Evolutionary conservation across 2,113 vertebrate species (phyloP).

Genomic region (Phylloscopus whistleri): DNA sequence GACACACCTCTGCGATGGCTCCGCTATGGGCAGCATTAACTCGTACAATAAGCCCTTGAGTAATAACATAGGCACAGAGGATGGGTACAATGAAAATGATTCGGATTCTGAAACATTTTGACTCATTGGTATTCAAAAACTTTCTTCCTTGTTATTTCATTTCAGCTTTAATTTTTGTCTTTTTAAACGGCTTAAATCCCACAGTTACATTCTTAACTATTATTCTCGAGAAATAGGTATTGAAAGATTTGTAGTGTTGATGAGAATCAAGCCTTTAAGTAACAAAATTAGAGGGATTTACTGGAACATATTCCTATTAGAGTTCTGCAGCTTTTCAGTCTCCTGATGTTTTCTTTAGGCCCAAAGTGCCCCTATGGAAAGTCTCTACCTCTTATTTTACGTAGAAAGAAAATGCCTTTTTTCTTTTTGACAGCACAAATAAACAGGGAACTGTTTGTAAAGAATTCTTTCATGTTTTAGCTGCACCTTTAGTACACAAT

Average conservation of each 20-base stretch:
- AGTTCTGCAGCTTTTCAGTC: conserved; percentile 38
- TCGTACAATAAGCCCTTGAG: conserved; percentile 72
- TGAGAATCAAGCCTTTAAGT: conserved; percentile 6
- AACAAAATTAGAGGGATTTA: conserved; percentile 8
- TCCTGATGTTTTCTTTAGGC: conserved; percentile 51
- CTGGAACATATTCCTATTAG: neutral
- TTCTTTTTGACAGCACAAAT: conserved; percentile 61
- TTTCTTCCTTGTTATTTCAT: neutral
- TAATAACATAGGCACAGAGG: conserved; percentile 72
- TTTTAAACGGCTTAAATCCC: conserved; percentile 38
- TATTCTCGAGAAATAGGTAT: conserved; percentile 9
- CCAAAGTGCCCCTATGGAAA: conserved; percentile 65
- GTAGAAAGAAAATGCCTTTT: conserved; percentile 63
- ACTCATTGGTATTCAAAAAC: conserved; percentile 47
- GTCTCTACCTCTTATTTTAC: conserved; percentile 77
- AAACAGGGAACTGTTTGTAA: conserved; percentile 53
- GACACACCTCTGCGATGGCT: conserved; percentile 76
- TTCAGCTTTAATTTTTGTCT: neutral
- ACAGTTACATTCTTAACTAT: neutral
- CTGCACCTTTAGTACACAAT: conserved; percentile 38
- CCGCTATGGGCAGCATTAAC: conserved; percentile 76
- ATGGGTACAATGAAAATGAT: conserved; percentile 88
- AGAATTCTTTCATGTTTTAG: conserved; percentile 20
- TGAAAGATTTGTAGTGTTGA: neutral
- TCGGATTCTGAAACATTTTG: conserved; percentile 94